Conservation (phyloP, 2,888 invertebrate species). For the Thysanoteuthis rhombus region DNA sequence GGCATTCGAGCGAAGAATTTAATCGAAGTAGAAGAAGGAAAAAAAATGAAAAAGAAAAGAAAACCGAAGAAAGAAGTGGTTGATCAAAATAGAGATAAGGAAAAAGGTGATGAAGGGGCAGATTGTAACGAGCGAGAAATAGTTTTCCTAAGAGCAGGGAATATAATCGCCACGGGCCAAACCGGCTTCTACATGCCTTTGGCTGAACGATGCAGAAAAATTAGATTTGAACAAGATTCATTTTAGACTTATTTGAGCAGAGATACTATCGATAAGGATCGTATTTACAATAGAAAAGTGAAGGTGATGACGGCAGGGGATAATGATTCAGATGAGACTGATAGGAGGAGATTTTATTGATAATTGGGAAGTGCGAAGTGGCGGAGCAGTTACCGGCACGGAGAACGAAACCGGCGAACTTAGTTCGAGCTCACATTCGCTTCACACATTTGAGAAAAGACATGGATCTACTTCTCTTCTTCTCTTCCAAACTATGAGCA, state of each 20-base stretch:
- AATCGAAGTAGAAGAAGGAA: neutral
- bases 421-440: no score
- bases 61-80: neutral
- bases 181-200: neutral
- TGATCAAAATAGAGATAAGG: neutral
- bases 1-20: neutral
- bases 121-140: neutral
- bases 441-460: no score
- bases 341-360: no score
- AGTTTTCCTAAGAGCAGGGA: neutral
- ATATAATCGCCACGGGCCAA: neutral
- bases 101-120: constrained; percentile 12
- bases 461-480: no score
- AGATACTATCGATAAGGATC: neutral
- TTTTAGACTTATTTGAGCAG: neutral
- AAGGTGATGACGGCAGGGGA: neutral
- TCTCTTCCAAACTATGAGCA: no score
- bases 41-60: no score
- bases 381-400: no score
- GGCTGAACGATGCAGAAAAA: neutral
- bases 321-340: neutral
- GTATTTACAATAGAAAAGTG: neutral
- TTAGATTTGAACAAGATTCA: neutral
- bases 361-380: no score
- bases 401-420: no score